Percentiles rank a stretch among this genome's conserved stretches.
Conservation (phyloP, 2,888 invertebrate species). For the Drosophila monieri region DNA sequence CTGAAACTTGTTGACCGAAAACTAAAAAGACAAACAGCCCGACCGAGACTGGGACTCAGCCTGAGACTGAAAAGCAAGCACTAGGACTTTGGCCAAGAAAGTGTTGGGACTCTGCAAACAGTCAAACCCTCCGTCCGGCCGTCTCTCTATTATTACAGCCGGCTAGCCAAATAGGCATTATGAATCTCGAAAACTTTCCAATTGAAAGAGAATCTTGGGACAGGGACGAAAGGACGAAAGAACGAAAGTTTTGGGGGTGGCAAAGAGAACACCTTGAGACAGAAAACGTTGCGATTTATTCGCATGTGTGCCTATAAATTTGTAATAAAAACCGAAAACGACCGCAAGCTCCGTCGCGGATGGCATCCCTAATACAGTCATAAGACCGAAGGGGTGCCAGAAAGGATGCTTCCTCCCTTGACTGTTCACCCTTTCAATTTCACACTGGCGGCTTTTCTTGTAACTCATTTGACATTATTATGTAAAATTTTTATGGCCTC, state of each 20-base stretch:
- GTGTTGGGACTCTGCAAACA: conserved; percentile 69
- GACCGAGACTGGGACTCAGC: conserved; percentile 22
- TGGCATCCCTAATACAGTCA: conserved; percentile 72
- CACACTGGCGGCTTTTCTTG: conserved; percentile 68
- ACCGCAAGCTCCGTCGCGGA: conserved; percentile 59
- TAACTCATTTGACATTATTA: conserved; percentile 80
- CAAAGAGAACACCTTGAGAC: conserved; percentile 16
- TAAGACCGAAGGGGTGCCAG: conserved; percentile 61
- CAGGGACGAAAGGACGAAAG: background rate
- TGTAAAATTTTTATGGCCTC: conserved; percentile 77
- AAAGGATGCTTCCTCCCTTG: conserved; percentile 2
- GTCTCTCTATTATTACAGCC: conserved; percentile 14
- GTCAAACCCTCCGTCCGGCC: conserved; percentile 8
- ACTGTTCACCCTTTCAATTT: conserved; percentile 14
- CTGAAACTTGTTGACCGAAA: conserved; percentile 79
- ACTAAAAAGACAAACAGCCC: conserved; percentile 73
- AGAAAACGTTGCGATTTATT: conserved; percentile 71
- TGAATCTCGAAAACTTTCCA: conserved; percentile 65
- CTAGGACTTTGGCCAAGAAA: conserved; percentile 50
- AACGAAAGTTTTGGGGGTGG: conserved; percentile 35
- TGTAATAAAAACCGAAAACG: conserved; percentile 81
- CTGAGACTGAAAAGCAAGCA: conserved; percentile 27
- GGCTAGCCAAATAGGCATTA: conserved; percentile 69
- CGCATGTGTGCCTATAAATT: conserved; percentile 80
- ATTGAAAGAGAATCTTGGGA: conserved; percentile 62